Evolutionary conservation across 1,140 invertebrate species (phyloP).

Genomic region (Pseudomyrmex sp.): DNA sequence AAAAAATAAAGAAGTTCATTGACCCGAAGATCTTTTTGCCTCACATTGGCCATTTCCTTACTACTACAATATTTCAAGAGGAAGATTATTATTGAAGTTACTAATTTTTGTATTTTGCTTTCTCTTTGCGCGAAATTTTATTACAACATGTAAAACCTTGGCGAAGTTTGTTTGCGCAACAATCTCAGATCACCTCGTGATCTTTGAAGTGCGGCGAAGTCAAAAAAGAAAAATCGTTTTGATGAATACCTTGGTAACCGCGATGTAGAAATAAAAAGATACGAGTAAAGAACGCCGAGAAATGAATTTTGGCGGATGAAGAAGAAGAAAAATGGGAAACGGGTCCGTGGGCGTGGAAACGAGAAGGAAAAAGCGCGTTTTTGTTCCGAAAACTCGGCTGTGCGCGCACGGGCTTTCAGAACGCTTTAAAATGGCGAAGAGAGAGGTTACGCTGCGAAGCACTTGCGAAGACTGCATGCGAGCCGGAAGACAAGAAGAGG

Average conservation of each 20-base stretch:
- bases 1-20: no score
- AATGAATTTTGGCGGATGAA: slow-evolving; percentile 41
- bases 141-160: background rate
- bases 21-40: no score
- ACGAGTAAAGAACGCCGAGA: slow-evolving; percentile 22
- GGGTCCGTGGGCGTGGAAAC: background rate
- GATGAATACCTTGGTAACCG: slow-evolving; percentile 16
- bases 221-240: slow-evolving; percentile 12
- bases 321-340: slow-evolving; percentile 12
- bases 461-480: slow-evolving; percentile 68
- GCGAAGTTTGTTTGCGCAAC: background rate
- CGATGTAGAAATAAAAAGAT: slow-evolving; percentile 6
- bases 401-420: slow-evolving; percentile 59
- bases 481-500: slow-evolving; percentile 30
- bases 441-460: slow-evolving; percentile 70
- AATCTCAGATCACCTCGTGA: background rate
- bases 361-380: slow-evolving; percentile 65
- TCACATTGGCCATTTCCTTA: no score
- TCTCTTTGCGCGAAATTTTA: slow-evolving; percentile 6
- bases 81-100: no score
- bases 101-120: slow-evolving; percentile 2
- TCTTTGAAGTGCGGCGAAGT: background rate
- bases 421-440: slow-evolving; percentile 68
- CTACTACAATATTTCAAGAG: no score
- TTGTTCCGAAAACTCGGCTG: slow-evolving; percentile 67